These are phyloP conservation scores for Pavo muticus DNA, from an alignment of 2,113 vertebrate genomes.

Conservation along the genomic window DNA sequence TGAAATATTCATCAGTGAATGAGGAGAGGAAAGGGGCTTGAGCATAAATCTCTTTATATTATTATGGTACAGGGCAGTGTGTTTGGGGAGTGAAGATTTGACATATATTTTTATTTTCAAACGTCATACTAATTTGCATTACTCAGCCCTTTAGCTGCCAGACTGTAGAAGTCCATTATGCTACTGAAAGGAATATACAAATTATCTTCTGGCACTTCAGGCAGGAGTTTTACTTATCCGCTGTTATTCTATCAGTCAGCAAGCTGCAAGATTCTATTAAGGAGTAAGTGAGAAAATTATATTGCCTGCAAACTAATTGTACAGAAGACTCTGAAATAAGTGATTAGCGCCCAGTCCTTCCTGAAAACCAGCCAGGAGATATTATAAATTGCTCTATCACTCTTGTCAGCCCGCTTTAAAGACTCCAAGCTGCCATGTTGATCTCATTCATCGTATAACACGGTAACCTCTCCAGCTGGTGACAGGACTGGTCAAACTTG, in stretches of 20 bases:
- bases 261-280: constrained; percentile 75
- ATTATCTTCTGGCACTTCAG: constrained; percentile 74
- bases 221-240: constrained; percentile 43
- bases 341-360: constrained; percentile 61
- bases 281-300: constrained; percentile 78
- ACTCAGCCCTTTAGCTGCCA: constrained; percentile 71
- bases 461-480: neutral
- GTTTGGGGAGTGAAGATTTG: constrained; percentile 38
- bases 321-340: constrained; percentile 74
- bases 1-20: neutral
- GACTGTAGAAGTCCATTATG: constrained; percentile 77
- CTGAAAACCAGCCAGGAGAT: constrained; percentile 71
- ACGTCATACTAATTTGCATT: constrained; percentile 65
- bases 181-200: constrained; percentile 76
- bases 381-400: constrained; percentile 48
- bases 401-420: constrained; percentile 62
- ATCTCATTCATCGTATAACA: constrained; percentile 8
- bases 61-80: neutral
- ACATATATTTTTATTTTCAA: constrained; percentile 76
- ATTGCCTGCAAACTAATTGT: constrained; percentile 79
- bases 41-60: neutral
- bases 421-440: constrained; percentile 47
- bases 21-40: neutral
- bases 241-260: constrained; percentile 73
- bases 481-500: constrained; percentile 46